phyloP scores from a whole-genome alignment of 2,113 vertebrate species.

The Octodon degus region DNA sequence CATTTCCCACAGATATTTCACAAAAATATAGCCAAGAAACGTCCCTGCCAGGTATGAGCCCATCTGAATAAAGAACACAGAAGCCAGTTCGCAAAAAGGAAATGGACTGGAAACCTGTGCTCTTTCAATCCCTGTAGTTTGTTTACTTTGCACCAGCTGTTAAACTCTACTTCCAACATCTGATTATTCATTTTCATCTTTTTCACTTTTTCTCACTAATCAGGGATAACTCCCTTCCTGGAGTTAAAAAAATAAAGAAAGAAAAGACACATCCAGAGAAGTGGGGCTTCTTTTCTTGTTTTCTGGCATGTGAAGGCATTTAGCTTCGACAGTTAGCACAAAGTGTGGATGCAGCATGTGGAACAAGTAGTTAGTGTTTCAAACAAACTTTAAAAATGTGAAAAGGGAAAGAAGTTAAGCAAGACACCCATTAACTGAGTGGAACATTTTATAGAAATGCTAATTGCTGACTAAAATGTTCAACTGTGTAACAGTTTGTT shows the following conservation, averaged over 20 bases:
- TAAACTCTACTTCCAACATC: conserved; percentile 6
- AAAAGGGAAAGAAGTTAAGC: background rate
- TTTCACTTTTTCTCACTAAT: conserved; percentile 28
- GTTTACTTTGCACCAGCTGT: conserved; percentile 53
- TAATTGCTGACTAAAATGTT: conserved; percentile 27
- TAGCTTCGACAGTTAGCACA: background rate
- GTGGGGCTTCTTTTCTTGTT: background rate
- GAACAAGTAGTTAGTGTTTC: background rate
- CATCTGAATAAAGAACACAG: conserved; percentile 65
- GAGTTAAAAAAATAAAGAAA: background rate
- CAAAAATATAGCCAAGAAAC: conserved; percentile 64
- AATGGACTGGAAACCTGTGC: conserved; percentile 58
- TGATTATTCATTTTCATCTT: conserved; percentile 57
- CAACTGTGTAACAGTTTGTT: background rate
- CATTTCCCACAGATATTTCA: conserved; percentile 66
- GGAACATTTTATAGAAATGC: background rate
- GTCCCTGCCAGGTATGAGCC: conserved; percentile 60
- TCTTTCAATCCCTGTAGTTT: conserved; percentile 21
- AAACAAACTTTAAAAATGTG: conserved; percentile 11
- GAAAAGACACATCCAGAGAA: background rate
- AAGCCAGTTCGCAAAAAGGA: conserved; percentile 29
- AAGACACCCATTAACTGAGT: background rate
- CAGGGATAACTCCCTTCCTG: background rate
- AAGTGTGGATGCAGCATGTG: background rate
- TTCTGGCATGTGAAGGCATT: background rate